Base-by-base conservation (phyloP, 2,797 vertebrate genomes). In the Scarus forsteni region DNA sequence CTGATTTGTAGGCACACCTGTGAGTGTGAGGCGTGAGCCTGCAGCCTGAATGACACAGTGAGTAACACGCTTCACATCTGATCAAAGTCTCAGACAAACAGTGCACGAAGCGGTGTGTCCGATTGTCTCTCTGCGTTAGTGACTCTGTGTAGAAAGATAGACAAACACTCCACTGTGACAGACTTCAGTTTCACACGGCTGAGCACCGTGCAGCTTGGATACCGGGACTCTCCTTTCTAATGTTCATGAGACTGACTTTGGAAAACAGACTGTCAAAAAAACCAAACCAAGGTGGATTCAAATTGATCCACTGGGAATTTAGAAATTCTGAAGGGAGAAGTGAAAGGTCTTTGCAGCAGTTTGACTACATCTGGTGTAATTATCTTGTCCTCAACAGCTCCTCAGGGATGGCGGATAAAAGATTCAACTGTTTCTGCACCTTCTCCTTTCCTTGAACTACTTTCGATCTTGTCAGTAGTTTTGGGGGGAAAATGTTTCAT, bases 391-490 rank as follows among this genome's bases (percentile, higher is more conserved):
- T 83, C 56, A 82, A 76, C 64, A 19, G 75, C 62, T 74, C 81
- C 18, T 7, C 50, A 0, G 77, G 80, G 67, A 75, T 60, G 55
- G 82, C 53, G 66, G 67, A 84, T 79, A 75, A 80, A 83, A 84
- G 61, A 86, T 79, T 81, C 27, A 58, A 66, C 75, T 61, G 40
- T 73, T 74, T 76, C 70, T 73, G 42, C 59, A 66, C 50, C 73
- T 50, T 43, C 59, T 80, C 49, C 43, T 75, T 87, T 75, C 60
- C 62, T 85, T 75, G 52, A 80, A 82, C 80, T 51, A 59, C 76
- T 75, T 85, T 67, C 79, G 79, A 85, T 85, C 74, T 79, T 74
- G 75, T 66, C 53, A 59, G 76, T 54, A 59, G 34, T 80, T 87
- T 80, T 76, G 68, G 54, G 54, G 48, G 74, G 66, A 85, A 13